Evolutionary conservation across 1,140 invertebrate species (phyloP), one percentile per base, ranked within the genome.

Genomic region (Camponotus pennsylvanicus): DNA sequence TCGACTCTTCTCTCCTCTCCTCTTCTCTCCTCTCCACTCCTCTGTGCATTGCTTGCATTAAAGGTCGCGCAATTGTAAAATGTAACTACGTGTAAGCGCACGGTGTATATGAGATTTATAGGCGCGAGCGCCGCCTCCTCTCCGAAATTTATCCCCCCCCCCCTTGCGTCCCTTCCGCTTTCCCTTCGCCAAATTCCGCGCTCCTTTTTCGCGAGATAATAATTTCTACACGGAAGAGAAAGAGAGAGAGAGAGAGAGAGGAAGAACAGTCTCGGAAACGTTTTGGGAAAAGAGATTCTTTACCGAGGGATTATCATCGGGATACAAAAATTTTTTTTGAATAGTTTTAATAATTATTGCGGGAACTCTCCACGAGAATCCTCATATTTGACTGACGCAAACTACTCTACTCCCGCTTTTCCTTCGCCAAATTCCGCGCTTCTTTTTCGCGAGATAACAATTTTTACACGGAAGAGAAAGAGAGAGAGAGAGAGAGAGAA

Each of bases 21-120:
- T 27, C 0, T 27, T 0, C 27, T 55, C 15, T 15, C 27, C 13
- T 21, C 7, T 37, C 2, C 15, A 2, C 67, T 70, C 42, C 5
- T 49, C 5, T 3, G 8, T 27, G 49, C 52, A 49, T 42, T 63
- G 85, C 69, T 64, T 67, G 63, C 40, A 76, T 87, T 87, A 84
- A 85, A 67, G 70, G 21, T 49, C 70, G 70, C 63, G 71, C 70
- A 84, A 87, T 87, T 87, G 80, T 73, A 85, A 87, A 87, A 85
- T 87, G 80, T 67, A 84, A 87, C 86, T 87, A 57, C 49, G 73
- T 76, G 80, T 76, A 87, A 87, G 82, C 86, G 80, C 63, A 40
- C 49, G 49, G 49, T 52, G 21, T 52, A 55, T 64, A 75, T 32
- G 18, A 61, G 69, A 84, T 84, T 86, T 86, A 86, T 64, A 0